Conservation (phyloP, 2,888 invertebrate genomes). For the Alentia gelatinosa region DNA sequence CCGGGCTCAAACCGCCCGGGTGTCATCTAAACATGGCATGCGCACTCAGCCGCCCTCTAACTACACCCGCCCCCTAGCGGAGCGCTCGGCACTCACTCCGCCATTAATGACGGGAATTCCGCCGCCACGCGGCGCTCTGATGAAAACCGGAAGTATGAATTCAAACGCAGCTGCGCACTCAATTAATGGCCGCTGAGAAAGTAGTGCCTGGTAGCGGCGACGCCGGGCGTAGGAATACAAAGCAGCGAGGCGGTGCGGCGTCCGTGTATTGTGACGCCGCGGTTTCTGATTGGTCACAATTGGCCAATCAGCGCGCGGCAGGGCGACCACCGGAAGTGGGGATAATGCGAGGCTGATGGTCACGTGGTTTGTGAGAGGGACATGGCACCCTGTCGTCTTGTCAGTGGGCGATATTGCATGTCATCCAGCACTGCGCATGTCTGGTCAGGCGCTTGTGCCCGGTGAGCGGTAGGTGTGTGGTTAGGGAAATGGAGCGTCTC, state of each 20-base stretch:
- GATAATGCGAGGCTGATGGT: constrained; percentile 12
- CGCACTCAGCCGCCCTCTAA: background rate
- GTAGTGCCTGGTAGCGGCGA: background rate
- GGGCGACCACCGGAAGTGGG: background rate
- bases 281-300: constrained; percentile 38
- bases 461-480: too few relatives aligned
- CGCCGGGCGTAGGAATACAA: constrained; percentile 7
- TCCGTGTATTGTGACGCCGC: background rate
- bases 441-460: too few relatives aligned
- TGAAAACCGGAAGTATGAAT: constrained; percentile 43
- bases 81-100: background rate
- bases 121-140: background rate
- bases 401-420: too few relatives aligned
- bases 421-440: too few relatives aligned
- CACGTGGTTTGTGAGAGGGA: too few relatives aligned
- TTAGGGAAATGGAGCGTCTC: too few relatives aligned
- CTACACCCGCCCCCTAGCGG: background rate
- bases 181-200: constrained; percentile 26
- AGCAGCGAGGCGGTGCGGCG: background rate
- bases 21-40: background rate
- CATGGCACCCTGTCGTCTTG: too few relatives aligned
- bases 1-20: background rate
- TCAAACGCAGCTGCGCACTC: constrained; percentile 32
- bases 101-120: constrained; percentile 19
- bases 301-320: background rate